Evolutionary conservation across 2,888 invertebrate genomes (phyloP).

Genomic region (Eilema griseolum): DNA sequence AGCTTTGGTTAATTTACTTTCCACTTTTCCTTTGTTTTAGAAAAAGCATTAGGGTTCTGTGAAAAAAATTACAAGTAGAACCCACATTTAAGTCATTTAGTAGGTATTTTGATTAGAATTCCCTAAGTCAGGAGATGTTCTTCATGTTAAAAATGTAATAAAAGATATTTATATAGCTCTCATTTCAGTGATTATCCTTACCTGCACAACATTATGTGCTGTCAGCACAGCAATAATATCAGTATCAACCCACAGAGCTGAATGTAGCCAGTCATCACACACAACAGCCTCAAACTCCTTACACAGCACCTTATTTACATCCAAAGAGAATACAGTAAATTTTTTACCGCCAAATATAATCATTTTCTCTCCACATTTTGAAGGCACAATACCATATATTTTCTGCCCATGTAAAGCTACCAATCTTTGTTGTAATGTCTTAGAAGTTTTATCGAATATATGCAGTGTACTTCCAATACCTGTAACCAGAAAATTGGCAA

Average conservation of each 20-base stretch:
- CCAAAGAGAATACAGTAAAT: conserved; percentile 66
- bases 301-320: conserved; percentile 39
- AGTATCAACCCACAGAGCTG: conserved; percentile 82
- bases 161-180: no score
- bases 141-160: no score
- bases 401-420: conserved; percentile 80
- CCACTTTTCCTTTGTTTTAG: no score
- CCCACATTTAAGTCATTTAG: no score
- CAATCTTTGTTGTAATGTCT: conserved; percentile 56
- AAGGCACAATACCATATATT: conserved; percentile 85
- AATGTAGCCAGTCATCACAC: conserved; percentile 90
- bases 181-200: conserved; percentile 36
- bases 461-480: conserved; percentile 85
- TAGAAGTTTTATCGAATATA: conserved; percentile 62
- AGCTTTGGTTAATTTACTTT: no score
- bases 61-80: no score
- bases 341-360: conserved; percentile 87
- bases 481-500: conserved; percentile 51
- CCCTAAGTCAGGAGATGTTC: no score
- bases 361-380: conserved; percentile 62
- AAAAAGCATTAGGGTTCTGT: no score
- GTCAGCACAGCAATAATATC: conserved; percentile 86
- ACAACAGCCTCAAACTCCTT: conserved; percentile 58
- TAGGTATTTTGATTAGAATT: no score
- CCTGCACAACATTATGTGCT: conserved; percentile 89